Percentiles rank a stretch among this genome's conserved stretches.
phyloP scores from a whole-genome alignment of 1,140 invertebrate species.

The Drosophila parvula region DNA sequence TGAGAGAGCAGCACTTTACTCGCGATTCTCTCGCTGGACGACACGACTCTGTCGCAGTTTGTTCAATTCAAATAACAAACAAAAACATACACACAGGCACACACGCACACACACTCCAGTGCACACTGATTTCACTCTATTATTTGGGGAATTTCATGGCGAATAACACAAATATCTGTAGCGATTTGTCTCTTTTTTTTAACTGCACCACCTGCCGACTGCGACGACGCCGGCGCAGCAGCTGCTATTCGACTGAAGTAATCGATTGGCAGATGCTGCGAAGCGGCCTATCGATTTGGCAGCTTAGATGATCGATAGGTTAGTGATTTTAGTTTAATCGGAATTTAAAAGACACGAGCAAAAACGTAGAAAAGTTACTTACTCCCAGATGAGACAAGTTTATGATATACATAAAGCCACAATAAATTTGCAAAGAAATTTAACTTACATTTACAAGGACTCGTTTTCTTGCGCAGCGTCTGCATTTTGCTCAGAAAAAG shows the following conservation, averaged over 20 bases:
- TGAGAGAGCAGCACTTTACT: constrained; percentile 33
- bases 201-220: constrained; percentile 72
- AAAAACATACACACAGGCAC: constrained; percentile 32
- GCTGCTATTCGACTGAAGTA: constrained; percentile 41
- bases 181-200: constrained; percentile 18
- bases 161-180: constrained; percentile 19
- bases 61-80: constrained; percentile 59
- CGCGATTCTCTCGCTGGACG: constrained; percentile 24
- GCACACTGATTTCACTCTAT: constrained; percentile 66
- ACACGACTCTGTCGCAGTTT: constrained; percentile 44
- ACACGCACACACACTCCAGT: constrained; percentile 28
- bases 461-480: constrained; percentile 94
- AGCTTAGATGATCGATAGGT: neutral
- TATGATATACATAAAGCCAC: neutral
- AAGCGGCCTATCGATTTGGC: constrained; percentile 27
- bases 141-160: constrained; percentile 57
- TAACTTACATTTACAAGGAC: constrained; percentile 93
- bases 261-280: constrained; percentile 19
- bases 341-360: constrained; percentile 1
- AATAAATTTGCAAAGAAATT: neutral
- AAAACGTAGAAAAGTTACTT: neutral
- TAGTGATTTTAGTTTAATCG: neutral
- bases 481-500: constrained; percentile 87
- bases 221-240: constrained; percentile 71
- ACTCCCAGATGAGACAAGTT: too few species aligned